A percentile compares a stretch with the other conserved stretches of the same genome.
These are phyloP conservation scores for Dryoscopus gambensis DNA, from an alignment of 2,113 vertebrate species.

Conservation along the genomic window DNA sequence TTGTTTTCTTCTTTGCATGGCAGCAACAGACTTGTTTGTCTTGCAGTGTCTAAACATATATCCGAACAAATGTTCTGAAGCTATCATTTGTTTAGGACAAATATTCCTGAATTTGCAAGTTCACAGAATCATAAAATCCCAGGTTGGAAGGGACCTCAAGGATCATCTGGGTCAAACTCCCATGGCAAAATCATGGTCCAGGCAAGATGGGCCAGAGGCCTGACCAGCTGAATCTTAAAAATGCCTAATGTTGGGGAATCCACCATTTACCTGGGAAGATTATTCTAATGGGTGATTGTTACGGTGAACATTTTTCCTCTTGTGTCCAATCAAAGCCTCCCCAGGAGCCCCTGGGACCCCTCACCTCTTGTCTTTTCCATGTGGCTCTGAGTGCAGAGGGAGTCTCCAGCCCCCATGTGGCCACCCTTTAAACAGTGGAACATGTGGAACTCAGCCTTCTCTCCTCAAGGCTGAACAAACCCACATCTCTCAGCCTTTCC, in stretches of 20 bases:
- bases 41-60: not conserved
- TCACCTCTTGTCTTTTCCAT: too few relatives aligned
- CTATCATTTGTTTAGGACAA: not conserved
- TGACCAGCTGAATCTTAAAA: not conserved
- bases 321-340: not conserved
- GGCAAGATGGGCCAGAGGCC: not conserved
- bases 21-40: not conserved
- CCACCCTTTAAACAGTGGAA: not conserved
- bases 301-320: too few relatives aligned
- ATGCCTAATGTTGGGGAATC: rapidly evolving
- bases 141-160: not conserved
- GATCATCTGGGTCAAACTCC: too few relatives aligned
- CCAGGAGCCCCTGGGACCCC: not conserved
- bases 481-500: not conserved
- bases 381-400: too few relatives aligned
- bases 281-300: not conserved
- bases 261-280: too few relatives aligned
- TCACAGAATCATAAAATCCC: not conserved
- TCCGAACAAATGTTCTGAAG: not conserved
- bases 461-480: not conserved
- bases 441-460: too few relatives aligned
- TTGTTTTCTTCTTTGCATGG: not conserved
- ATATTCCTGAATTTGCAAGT: not conserved
- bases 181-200: not conserved
- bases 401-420: too few relatives aligned